Evolutionary conservation across 1,140 invertebrate genomes (phyloP).

Genomic region (Drosophila malerkotliana): DNA sequence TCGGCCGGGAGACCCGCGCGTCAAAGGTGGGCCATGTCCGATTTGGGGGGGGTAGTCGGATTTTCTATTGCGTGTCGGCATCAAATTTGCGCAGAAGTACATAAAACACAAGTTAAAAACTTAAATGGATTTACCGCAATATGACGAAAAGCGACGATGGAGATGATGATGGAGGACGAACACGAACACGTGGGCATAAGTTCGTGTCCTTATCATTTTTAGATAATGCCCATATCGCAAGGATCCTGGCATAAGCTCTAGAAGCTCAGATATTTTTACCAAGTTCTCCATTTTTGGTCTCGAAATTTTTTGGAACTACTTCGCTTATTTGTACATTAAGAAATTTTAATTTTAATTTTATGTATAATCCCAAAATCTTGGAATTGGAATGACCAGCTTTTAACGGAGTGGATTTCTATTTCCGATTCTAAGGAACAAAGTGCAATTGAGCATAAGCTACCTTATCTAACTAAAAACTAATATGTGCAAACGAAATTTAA

Average conservation of each 20-base stretch:
- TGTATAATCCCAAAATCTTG: too few relatives aligned
- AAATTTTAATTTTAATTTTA: too few relatives aligned
- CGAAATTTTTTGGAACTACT: too few relatives aligned
- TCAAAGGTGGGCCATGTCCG: slow-evolving; percentile 4
- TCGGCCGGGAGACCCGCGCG: slow-evolving; percentile 7
- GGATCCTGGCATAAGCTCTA: too few relatives aligned
- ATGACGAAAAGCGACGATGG: slow-evolving; percentile 32
- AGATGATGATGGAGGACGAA: slow-evolving; percentile 39
- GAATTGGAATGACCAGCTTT: too few relatives aligned
- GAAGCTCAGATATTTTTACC: too few relatives aligned
- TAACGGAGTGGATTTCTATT: too few relatives aligned
- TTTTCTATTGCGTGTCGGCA: slow-evolving; percentile 68
- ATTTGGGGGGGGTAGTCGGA: slow-evolving; percentile 4
- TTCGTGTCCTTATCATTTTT: slow-evolving; percentile 1
- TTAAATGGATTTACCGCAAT: slow-evolving; percentile 68
- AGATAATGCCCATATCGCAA: neutral
- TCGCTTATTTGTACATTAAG: too few relatives aligned
- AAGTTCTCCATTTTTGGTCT: too few relatives aligned
- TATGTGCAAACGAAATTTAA: neutral
- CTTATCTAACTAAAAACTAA: neutral
- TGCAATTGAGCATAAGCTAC: too few relatives aligned
- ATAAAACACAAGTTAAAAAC: slow-evolving; percentile 81
- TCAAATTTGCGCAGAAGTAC: slow-evolving; percentile 72
- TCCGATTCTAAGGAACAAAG: too few relatives aligned
- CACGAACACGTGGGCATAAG: slow-evolving; percentile 12